Base-by-base conservation (phyloP, 2,113 vertebrate species). In the Caranx melampygus region DNA sequence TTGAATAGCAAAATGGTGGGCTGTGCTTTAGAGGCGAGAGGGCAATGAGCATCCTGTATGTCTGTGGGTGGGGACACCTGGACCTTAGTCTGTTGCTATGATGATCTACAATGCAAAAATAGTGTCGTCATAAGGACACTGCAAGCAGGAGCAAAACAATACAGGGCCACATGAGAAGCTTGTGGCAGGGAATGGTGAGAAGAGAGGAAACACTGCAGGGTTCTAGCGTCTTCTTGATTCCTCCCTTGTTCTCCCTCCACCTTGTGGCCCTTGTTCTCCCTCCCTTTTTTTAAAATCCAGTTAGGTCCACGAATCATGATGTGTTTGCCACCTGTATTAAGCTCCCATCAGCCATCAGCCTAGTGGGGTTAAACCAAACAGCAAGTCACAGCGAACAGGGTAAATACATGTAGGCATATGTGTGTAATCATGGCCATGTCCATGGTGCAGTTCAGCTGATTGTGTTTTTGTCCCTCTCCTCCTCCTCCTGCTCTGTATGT, bases 401-500 rank as follows among this genome's bases (percentile, higher is more conserved):
- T 58, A 70, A 75, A 79, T 81, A 64, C 66, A 57, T 69, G 67
- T 61, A 55, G 83, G 83, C 70, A 75, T 78, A 58, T 82, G 84
- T 89, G 80, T 86, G 77, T 79, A 85, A 88, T 86, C 67, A 66
- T 26, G 78, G 57, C 67, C 72, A 79, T 78, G 83, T 78, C 78
- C 78, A 66, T 72, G 78, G 71, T 82, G 83, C 76, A 81, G 83
- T 72, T 88, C 76, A 86, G 79, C 67, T 80, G 81, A 86, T 74
- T 84, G 70, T 83, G 74, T 90, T 85, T 86, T 85, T 6, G 47
- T 81, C 78, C 61, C 15, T 71, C 40, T 84, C 58, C 65, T 85
- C 67, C 75, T 82, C 75, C 76, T 87, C 31, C 76, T 78, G 59
- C 76, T 88, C 69, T 86, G 68, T 78, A 76, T 89, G 88, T 91